A percentile compares a stretch with the other conserved stretches of the same genome.
These are phyloP conservation scores for Bryconaethiops microstoma DNA, from an alignment of 2,797 vertebrate species.

Conservation along the genomic window DNA sequence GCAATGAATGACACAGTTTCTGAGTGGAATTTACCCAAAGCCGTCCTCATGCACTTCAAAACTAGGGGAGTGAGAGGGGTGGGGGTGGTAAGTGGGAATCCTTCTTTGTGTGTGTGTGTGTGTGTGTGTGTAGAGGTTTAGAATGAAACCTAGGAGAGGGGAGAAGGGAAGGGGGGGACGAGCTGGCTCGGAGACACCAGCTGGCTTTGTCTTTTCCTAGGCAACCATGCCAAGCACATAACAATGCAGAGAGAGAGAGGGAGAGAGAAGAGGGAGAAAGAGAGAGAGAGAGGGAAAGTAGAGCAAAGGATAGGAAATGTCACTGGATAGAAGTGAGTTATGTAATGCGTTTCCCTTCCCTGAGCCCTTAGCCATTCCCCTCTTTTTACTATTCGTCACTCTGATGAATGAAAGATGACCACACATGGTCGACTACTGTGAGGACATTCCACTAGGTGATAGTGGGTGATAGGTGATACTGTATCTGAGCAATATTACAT, in stretches of 20 bases:
- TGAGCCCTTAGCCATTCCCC: not conserved
- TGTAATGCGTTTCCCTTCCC: conserved; percentile 25
- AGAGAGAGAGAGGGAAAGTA: conserved; percentile 9
- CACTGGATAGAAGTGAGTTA: conserved; percentile 45
- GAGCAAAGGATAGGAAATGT: conserved; percentile 6
- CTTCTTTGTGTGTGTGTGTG: conserved; percentile 35
- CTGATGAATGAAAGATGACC: conserved; percentile 1
- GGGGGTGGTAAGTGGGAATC: conserved; percentile 39
- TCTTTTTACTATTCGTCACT: conserved; percentile 1
- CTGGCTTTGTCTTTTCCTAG: conserved; percentile 52
- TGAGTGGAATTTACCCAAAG: conserved; percentile 61
- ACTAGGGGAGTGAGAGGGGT: conserved; percentile 34
- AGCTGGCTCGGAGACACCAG: conserved; percentile 49
- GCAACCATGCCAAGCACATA: conserved; percentile 54
- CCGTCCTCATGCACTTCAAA: conserved; percentile 38
- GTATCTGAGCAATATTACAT: too few relatives aligned
- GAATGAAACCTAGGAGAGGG: conserved; percentile 3
- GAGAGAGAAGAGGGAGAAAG: conserved; percentile 9
- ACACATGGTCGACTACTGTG: too few relatives aligned
- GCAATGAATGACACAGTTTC: conserved; percentile 48
- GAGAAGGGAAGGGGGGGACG: conserved; percentile 15
- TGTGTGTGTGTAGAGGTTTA: conserved; percentile 42
- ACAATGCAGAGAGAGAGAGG: conserved; percentile 45
- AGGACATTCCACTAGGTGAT: too few relatives aligned
- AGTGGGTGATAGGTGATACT: too few relatives aligned